Evolutionary conservation across 2,888 invertebrate species (phyloP).

Genomic region (Heliconius cydno): DNA sequence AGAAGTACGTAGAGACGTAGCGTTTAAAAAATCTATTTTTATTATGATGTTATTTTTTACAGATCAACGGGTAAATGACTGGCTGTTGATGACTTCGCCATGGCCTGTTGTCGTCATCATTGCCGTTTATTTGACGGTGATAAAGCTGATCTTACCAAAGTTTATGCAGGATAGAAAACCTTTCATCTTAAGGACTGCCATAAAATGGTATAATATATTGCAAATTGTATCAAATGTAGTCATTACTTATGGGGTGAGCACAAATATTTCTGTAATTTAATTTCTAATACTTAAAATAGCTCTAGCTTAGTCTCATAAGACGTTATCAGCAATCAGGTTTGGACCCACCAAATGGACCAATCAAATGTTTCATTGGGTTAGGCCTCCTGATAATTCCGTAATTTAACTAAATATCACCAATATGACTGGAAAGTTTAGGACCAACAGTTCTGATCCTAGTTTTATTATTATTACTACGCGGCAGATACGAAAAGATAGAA

Average conservation of each 20-base stretch:
- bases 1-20: no score
- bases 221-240: slow-evolving; percentile 89
- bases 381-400: background rate
- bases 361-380: background rate
- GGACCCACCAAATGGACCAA: no score
- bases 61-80: slow-evolving; percentile 85
- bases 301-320: background rate
- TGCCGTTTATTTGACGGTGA: slow-evolving; percentile 80
- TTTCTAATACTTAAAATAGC: background rate
- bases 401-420: background rate
- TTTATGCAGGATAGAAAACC: slow-evolving; percentile 89
- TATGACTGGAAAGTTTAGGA: no score
- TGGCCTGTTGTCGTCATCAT: slow-evolving; percentile 79
- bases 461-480: no score
- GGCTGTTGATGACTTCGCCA: slow-evolving; percentile 85
- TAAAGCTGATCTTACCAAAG: slow-evolving; percentile 84
- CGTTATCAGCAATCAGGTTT: no score
- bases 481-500: no score
- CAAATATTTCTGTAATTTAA: background rate
- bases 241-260: slow-evolving; percentile 87
- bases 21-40: background rate
- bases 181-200: slow-evolving; percentile 85
- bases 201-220: slow-evolving; percentile 90
- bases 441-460: no score
- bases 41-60: slow-evolving; percentile 34